Conservation (phyloP, 2,113 vertebrate species). For the Cephalopterus ornatus region DNA sequence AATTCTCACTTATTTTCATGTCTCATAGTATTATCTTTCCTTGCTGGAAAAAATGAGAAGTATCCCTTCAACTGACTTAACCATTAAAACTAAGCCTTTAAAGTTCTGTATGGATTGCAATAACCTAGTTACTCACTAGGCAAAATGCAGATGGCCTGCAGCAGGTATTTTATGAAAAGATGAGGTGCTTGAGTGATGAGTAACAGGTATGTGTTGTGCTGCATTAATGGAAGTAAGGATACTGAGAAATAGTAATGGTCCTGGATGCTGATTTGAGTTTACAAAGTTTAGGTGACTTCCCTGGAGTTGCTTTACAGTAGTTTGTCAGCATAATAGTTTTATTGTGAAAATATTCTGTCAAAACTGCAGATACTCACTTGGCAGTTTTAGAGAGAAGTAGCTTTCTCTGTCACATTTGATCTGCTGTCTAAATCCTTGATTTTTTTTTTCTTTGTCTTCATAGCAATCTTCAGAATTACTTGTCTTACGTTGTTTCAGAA, state of each 20-base stretch:
- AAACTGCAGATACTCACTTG: not conserved
- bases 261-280: not conserved
- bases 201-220: not conserved
- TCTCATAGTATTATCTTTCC: not conserved
- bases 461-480: not conserved
- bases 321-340: not conserved
- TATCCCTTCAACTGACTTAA: not conserved
- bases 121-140: not conserved
- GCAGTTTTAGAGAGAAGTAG: not conserved
- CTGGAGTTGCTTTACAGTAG: not conserved
- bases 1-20: not conserved
- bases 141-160: not conserved
- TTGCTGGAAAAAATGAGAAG: not conserved
- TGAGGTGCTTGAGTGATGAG: not conserved
- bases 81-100: not conserved
- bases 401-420: not conserved
- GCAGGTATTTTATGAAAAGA: not conserved
- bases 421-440: not conserved
- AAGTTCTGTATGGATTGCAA: not conserved
- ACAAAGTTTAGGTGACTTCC: not conserved
- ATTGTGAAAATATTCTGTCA: not conserved
- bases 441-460: not conserved
- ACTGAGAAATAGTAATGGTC: not conserved
- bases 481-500: not conserved
- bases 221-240: not conserved